These are phyloP conservation scores for Pollenia amentaria DNA, from an alignment of 2,888 invertebrate genomes.

Conservation along the genomic window DNA sequence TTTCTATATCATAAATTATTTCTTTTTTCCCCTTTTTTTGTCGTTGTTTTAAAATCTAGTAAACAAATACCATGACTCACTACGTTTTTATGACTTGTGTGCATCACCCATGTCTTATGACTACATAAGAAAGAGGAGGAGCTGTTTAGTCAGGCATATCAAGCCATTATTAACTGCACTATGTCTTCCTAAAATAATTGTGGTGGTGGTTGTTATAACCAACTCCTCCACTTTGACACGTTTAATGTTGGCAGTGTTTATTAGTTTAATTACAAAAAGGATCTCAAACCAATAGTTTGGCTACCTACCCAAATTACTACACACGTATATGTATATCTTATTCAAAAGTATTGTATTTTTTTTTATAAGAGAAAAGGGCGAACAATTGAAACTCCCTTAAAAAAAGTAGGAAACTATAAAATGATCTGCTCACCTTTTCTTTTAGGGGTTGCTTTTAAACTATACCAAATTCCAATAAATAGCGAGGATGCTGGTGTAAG, in stretches of 20 bases:
- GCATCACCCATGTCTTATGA: not conserved
- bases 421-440: not conserved
- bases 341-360: not conserved
- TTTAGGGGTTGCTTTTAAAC: slow-evolving; percentile 46
- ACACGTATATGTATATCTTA: not conserved
- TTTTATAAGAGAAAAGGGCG: not conserved
- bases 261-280: not conserved
- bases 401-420: not conserved
- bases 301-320: not conserved
- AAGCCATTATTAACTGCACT: not conserved
- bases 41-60: no score
- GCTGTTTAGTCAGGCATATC: slow-evolving; percentile 56
- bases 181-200: no score
- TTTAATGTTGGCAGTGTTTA: not conserved
- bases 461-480: slow-evolving; percentile 41
- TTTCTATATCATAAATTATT: no score
- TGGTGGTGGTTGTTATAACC: slow-evolving; percentile 59
- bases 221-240: slow-evolving; percentile 57
- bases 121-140: slow-evolving; percentile 47
- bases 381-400: slow-evolving; percentile 29
- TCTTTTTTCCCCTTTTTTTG: no score
- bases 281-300: slow-evolving; percentile 19
- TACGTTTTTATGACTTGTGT: not conserved
- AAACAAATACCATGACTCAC: slow-evolving; percentile 2
- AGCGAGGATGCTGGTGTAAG: not conserved